Evolutionary conservation across 2,113 vertebrate species (phyloP).

Genomic region (Propithecus coquereli): DNA sequence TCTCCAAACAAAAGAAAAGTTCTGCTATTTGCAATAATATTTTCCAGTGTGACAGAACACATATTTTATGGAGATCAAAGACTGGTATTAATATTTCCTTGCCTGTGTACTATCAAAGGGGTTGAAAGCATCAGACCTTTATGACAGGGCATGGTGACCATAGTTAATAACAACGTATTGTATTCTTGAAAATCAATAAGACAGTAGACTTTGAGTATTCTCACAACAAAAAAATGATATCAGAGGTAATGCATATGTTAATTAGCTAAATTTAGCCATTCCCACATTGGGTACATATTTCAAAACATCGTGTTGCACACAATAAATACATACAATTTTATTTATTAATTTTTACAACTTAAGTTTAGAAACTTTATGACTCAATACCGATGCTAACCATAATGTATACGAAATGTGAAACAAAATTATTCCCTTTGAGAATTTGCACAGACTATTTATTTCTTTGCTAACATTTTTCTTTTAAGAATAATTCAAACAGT

Average conservation of each 20-base stretch:
- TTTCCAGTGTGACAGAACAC: not conserved
- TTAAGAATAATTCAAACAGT: slow-evolving; percentile 19
- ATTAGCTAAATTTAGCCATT: not conserved
- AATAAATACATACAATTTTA: not conserved
- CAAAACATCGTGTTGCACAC: not conserved
- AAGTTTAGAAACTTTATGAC: not conserved
- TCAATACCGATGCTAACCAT: not conserved
- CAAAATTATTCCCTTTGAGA: slow-evolving; percentile 1
- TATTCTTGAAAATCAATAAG: not conserved
- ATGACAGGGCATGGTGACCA: not conserved
- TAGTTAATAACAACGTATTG: not conserved
- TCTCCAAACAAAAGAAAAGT: not conserved
- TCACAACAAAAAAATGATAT: not conserved
- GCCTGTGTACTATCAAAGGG: not conserved
- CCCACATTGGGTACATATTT: not conserved
- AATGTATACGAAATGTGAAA: not conserved
- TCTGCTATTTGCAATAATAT: not conserved
- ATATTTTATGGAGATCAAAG: slow-evolving; percentile 4
- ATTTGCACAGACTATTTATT: not conserved
- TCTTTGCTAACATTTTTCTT: slow-evolving; percentile 2
- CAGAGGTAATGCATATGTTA: too few relatives aligned
- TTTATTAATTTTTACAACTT: not conserved
- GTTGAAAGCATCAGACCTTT: not conserved
- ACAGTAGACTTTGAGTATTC: not conserved
- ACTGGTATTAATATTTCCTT: not conserved